Percentiles rank a stretch among this genome's conserved stretches.
Evolutionary conservation across 2,797 vertebrate species (phyloP).

Genomic region (Hylomyscus alleni): DNA sequence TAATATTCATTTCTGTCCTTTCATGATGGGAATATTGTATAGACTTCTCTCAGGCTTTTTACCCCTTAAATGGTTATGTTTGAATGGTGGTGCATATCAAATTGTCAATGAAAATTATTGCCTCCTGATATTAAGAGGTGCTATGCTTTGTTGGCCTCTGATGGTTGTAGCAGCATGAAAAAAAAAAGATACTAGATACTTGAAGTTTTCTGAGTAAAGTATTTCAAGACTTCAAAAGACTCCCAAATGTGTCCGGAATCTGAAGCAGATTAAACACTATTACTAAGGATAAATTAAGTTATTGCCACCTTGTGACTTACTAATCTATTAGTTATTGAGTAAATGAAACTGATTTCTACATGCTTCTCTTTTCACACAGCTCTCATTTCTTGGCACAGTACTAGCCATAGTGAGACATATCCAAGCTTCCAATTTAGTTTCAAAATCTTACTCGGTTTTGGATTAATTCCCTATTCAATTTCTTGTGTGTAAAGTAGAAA

Average conservation of each 20-base stretch:
- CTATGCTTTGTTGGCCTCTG: background rate
- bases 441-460: background rate
- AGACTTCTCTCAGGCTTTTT: background rate
- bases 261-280: background rate
- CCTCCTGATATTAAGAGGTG: background rate
- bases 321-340: slow-evolving; percentile 22
- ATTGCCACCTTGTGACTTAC: background rate
- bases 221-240: background rate
- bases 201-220: slow-evolving; percentile 29
- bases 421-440: slow-evolving; percentile 4
- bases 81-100: background rate
- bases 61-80: background rate
- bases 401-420: background rate
- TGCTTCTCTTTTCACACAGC: background rate
- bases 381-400: background rate
- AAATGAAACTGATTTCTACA: background rate
- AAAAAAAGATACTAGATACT: background rate
- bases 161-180: background rate
- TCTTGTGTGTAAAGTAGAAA: background rate
- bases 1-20: background rate
- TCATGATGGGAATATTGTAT: background rate
- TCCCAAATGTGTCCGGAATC: background rate
- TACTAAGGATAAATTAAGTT: background rate
- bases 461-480: slow-evolving; percentile 14
- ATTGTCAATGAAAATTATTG: background rate